Percentiles rank a stretch among this genome's conserved stretches.
These are phyloP conservation scores for Trypoxylon attenuatum DNA, from an alignment of 2,888 invertebrate species.

Conservation along the genomic window DNA sequence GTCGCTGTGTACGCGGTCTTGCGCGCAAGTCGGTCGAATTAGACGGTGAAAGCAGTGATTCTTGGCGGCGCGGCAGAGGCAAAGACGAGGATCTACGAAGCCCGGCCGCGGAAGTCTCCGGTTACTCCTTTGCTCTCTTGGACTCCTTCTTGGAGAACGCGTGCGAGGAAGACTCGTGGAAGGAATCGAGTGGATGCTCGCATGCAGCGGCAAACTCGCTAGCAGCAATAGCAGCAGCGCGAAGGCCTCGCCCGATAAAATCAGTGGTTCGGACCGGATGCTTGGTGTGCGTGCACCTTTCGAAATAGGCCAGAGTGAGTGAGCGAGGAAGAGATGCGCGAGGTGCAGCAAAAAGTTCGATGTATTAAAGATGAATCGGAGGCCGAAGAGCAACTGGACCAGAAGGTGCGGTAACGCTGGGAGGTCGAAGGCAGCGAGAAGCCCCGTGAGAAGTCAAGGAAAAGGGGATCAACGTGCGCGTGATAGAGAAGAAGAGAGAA, in stretches of 20 bases:
- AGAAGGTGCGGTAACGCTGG: too few relatives aligned
- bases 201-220: background rate
- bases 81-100: background rate
- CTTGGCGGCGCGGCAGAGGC: too few relatives aligned
- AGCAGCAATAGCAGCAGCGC: background rate
- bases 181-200: background rate
- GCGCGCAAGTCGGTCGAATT: conserved; percentile 57
- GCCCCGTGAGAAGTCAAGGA: background rate
- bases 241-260: background rate
- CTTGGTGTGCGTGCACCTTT: background rate
- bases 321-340: background rate
- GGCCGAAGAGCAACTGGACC: background rate
- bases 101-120: background rate
- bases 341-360: background rate
- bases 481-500: background rate
- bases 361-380: background rate
- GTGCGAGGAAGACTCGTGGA: background rate
- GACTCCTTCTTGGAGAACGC: too few relatives aligned
- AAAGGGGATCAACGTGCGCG: conserved; percentile 1
- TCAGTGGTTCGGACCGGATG: background rate
- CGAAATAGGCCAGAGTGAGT: background rate
- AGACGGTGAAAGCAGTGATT: conserved; percentile 44
- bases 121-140: background rate
- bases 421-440: background rate
- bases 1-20: conserved; percentile 24